Base-by-base conservation (phyloP, 2,113 vertebrate species). In the Heterochromis multidens region DNA sequence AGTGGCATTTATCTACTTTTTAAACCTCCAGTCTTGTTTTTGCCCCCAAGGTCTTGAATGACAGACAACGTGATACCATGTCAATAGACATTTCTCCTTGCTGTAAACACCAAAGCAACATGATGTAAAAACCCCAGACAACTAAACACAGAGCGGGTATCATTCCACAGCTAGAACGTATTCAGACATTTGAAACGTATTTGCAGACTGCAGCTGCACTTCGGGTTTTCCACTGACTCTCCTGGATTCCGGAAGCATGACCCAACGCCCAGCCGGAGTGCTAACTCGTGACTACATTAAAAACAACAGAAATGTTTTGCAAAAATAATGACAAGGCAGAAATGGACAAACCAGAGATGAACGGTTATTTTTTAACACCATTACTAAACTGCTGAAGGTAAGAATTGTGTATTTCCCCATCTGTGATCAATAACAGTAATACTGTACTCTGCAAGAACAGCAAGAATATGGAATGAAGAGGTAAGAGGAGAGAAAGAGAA, bases 171-270 rank as follows among this genome's bases (percentile, higher is more conserved):
- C 49, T 3, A 80, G 78, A 85, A 88, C 65, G 74, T 86, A 77
- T 67, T 87, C 37, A 77, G 91, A 85, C 85, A 82, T 21, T 79
- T 83, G 58, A n/a, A 33, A 87, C 86, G 81, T 84, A 88, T 93
- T 93, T 91, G 91, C 85, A 77, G 80, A 76, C 72, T 83, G 57
- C 90, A 92, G 89, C 93, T 91, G 92, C 85, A 80, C 54, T 85
- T 85, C 35, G 46, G 35, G 23, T 80, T 89, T 91, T 88, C 79
- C 29, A 27, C 79, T 83, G 87, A 89, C 79, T 88, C 19, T 77
- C 35, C 81, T 89, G 63, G 65, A 84, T 83, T 83, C 83, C 74
- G 79, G 52, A 40, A 52, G 16, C 60, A 72, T 85, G 89, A 91
- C 62, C 63, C 72, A 80, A 82, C 19, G 37, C 33, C 77, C 57